Evolutionary conservation across 2,113 vertebrate genomes (phyloP).

Genomic region (Taxidea taxus): DNA sequence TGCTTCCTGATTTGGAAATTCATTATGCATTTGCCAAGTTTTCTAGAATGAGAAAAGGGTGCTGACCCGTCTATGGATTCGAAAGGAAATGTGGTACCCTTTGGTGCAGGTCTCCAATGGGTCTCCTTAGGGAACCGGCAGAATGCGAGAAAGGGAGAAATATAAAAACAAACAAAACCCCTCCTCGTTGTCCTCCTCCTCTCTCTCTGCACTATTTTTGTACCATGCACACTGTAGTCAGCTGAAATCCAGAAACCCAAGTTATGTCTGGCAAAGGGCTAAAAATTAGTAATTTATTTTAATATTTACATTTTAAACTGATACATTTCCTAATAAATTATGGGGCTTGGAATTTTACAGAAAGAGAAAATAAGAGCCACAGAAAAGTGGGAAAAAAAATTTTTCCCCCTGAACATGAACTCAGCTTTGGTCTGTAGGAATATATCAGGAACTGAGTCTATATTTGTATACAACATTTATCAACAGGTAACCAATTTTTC

Average conservation of each 20-base stretch:
- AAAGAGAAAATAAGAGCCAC: background rate
- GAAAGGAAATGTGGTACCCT: background rate
- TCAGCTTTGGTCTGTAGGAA: background rate
- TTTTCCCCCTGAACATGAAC: background rate
- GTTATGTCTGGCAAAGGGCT: background rate
- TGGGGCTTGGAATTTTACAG: background rate
- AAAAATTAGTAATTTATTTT: background rate
- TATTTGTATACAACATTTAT: background rate
- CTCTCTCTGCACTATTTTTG: background rate
- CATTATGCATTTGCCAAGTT: background rate
- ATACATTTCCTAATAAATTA: background rate
- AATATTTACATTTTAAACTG: background rate
- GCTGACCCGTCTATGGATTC: background rate
- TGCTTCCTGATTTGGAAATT: background rate
- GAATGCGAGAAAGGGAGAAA: background rate
- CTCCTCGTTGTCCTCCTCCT: background rate
- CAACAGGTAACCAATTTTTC: background rate
- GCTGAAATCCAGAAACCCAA: background rate
- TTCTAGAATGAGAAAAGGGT: background rate
- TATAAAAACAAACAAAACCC: background rate
- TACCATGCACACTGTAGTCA: too few species aligned
- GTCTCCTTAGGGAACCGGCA: background rate
- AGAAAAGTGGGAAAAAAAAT: background rate
- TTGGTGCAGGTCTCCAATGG: background rate
- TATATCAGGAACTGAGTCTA: background rate